Evolutionary conservation across 2,888 invertebrate genomes (phyloP).

Genomic region (Hirtodrosophila histrioides): DNA sequence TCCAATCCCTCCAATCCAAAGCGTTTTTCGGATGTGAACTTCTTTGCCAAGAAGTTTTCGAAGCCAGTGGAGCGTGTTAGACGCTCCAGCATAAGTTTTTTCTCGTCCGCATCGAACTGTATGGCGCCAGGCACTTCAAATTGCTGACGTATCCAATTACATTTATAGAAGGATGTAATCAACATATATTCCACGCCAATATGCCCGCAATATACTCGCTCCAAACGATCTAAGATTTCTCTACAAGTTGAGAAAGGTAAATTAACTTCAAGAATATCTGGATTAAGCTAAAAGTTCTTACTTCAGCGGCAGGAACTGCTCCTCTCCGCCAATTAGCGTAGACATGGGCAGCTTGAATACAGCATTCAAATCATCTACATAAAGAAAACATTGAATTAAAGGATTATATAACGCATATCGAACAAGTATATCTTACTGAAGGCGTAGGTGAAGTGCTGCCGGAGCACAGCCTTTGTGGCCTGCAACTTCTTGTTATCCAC

Average conservation of each 20-base stretch:
- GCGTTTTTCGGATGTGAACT: conserved; percentile 99
- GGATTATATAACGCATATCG: too few relatives aligned
- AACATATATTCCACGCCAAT: conserved; percentile 99
- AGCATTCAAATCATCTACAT: conserved; percentile 93
- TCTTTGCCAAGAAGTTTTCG: conserved; percentile 98
- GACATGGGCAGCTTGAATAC: conserved; percentile 97
- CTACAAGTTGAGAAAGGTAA: conserved; percentile 81
- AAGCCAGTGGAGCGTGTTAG: conserved; percentile 97
- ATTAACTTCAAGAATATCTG: too few relatives aligned
- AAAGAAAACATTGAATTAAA: not conserved
- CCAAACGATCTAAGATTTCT: conserved; percentile 95
- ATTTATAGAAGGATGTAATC: conserved; percentile 98
- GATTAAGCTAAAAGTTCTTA: conserved; percentile 18
- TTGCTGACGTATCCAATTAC: conserved; percentile 97
- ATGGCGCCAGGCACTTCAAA: conserved; percentile 96
- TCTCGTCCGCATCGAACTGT: conserved; percentile 93
- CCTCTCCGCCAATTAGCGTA: conserved; percentile 97
- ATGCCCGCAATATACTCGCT: conserved; percentile 96
- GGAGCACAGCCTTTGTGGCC: conserved; percentile 61
- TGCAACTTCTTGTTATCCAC: conserved; percentile 47
- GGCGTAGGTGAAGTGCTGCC: conserved; percentile 62
- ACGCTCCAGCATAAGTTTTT: conserved; percentile 95
- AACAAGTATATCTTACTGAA: conserved; percentile 49
- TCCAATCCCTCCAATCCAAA: conserved; percentile 99
- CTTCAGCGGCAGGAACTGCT: conserved; percentile 91